phyloP scores from a whole-genome alignment of 2,797 vertebrate genomes.

The Sebastes minor region DNA sequence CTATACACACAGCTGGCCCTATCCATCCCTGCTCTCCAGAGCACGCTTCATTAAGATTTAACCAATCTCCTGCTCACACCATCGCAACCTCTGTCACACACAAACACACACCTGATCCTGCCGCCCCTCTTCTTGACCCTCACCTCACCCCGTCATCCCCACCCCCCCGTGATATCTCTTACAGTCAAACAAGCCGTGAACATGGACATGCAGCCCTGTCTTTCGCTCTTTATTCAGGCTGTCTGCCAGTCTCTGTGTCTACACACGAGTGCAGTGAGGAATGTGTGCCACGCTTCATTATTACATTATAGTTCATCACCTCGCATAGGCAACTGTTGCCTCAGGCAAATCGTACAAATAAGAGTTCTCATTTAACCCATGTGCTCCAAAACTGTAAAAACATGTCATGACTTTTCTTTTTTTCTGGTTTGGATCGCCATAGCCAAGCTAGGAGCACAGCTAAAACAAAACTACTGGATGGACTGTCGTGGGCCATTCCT shows the following conservation, averaged over 20 bases:
- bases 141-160: slow-evolving; percentile 50
- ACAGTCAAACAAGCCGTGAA: slow-evolving; percentile 59
- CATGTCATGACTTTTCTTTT: neutral
- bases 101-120: slow-evolving; percentile 53
- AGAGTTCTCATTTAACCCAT: neutral
- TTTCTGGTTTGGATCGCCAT: neutral
- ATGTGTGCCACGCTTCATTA: slow-evolving; percentile 4
- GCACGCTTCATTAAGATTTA: slow-evolving; percentile 65
- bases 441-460: neutral
- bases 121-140: slow-evolving; percentile 50
- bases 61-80: slow-evolving; percentile 38
- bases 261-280: neutral
- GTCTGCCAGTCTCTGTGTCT: slow-evolving; percentile 30
- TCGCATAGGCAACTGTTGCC: neutral
- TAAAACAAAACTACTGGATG: neutral
- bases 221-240: slow-evolving; percentile 22
- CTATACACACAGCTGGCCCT: slow-evolving; percentile 65
- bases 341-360: slow-evolving; percentile 1
- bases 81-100: slow-evolving; percentile 18
- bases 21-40: slow-evolving; percentile 66
- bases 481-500: too few relatives aligned
- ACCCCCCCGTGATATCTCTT: slow-evolving; percentile 49
- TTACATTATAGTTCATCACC: neutral
- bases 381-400: neutral
- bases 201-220: slow-evolving; percentile 38